Evolutionary conservation across 2,888 invertebrate genomes (phyloP).

Genomic region (Eilema griseolum): DNA sequence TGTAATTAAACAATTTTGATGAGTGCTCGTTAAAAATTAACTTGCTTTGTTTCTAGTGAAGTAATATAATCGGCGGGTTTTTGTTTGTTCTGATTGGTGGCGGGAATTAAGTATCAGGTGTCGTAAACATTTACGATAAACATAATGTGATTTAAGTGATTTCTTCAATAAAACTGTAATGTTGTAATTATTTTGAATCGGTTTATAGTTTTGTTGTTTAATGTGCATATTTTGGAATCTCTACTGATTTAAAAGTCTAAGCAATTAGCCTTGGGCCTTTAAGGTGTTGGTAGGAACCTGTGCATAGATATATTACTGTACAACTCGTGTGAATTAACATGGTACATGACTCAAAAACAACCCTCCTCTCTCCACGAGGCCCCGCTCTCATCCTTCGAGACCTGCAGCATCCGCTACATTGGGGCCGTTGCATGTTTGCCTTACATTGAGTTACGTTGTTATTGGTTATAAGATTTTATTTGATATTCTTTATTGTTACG

Average conservation of each 20-base stretch:
- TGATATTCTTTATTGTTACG: no score
- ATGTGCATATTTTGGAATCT: not conserved
- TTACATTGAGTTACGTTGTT: no score
- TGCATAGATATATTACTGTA: not conserved
- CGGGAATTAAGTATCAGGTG: not conserved
- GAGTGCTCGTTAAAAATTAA: slow-evolving; percentile 77
- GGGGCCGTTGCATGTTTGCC: no score
- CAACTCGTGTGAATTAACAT: no score
- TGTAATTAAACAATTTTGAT: slow-evolving; percentile 80
- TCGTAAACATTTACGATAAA: not conserved
- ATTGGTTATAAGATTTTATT: no score
- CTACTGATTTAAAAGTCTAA: not conserved
- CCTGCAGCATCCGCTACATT: no score
- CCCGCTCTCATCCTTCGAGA: no score
- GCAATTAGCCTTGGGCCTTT: not conserved
- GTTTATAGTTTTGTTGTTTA: not conserved
- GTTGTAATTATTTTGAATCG: not conserved
- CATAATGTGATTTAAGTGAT: not conserved
- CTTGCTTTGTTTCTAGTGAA: slow-evolving; percentile 65
- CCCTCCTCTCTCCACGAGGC: no score
- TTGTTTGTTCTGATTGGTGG: slow-evolving; percentile 26
- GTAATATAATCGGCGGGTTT: slow-evolving; percentile 29
- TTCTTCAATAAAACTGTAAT: not conserved
- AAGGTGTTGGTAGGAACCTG: no score
- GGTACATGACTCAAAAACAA: no score